Conservation (phyloP, 2,113 vertebrate genomes). For the Ciconia maguari region DNA sequence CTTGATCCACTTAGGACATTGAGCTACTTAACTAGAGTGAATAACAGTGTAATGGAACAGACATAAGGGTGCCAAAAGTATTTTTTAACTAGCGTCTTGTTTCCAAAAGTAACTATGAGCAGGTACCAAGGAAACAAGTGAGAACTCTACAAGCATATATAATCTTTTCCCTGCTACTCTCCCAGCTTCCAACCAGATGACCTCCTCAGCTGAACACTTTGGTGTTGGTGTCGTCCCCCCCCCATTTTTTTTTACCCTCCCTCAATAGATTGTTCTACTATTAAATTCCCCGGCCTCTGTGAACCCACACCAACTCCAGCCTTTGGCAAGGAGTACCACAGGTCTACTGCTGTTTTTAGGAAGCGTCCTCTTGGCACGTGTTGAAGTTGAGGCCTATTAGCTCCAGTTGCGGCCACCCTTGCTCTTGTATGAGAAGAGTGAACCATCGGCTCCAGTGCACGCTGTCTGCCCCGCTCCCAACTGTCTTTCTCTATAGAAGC, state of each 20-base stretch:
- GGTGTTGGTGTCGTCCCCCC: too few relatives aligned
- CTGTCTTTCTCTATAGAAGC: rapidly evolving
- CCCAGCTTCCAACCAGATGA: background rate
- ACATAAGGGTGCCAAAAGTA: background rate
- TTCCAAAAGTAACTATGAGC: background rate
- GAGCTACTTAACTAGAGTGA: background rate
- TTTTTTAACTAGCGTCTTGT: background rate
- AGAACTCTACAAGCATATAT: background rate
- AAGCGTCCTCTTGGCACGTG: background rate
- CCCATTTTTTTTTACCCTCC: background rate
- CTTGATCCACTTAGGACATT: background rate
- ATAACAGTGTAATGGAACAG: background rate
- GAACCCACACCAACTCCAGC: background rate
- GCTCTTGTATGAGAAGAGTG: background rate
- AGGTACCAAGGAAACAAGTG: background rate
- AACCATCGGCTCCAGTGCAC: rapidly evolving
- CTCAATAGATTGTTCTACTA: background rate
- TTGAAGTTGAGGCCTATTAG: background rate
- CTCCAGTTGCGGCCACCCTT: background rate
- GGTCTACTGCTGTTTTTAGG: background rate
- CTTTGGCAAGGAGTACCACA: background rate
- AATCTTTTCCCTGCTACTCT: background rate
- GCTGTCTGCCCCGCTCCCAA: background rate
- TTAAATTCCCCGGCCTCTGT: background rate
- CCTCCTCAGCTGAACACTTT: background rate